phyloP scores from a whole-genome alignment of 2,888 invertebrate genomes.

The Ophion slaviceki region DNA sequence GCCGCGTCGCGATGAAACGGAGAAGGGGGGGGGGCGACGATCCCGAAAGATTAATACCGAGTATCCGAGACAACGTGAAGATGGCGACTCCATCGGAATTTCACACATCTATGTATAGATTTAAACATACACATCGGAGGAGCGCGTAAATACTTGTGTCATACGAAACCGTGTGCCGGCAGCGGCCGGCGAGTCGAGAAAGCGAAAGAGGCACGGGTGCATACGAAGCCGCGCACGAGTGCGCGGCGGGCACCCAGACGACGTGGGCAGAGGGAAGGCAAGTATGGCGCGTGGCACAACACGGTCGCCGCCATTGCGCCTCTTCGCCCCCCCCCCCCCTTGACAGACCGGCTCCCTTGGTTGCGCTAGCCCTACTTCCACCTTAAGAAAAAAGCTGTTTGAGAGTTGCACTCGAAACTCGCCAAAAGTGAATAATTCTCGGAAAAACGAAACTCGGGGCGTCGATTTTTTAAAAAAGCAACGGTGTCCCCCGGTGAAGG shows the following conservation, averaged over 20 bases:
- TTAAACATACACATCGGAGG: not conserved
- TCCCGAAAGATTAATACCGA: constrained; percentile 54
- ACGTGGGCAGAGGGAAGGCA: constrained; percentile 76
- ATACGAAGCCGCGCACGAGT: not conserved
- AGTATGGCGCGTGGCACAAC: constrained; percentile 82
- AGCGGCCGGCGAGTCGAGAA: not conserved
- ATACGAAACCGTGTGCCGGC: not conserved
- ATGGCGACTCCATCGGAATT: constrained; percentile 33
- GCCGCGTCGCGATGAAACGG: not conserved
- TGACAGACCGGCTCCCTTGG: constrained; percentile 17
- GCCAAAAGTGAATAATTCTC: not conserved
- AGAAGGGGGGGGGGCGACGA: not conserved
- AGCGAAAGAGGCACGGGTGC: constrained; percentile 8
- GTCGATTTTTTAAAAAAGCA: not conserved
- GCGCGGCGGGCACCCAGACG: constrained; percentile 65
- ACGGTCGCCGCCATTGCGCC: constrained; percentile 79
- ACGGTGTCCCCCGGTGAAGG: not conserved
- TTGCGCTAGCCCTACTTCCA: constrained; percentile 38
- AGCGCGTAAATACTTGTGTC: not conserved
- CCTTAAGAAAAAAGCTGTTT: constrained; percentile 4
- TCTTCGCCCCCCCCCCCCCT: constrained; percentile 17
- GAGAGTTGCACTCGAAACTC: not conserved
- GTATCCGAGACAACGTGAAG: constrained; percentile 34
- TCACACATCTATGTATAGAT: not conserved
- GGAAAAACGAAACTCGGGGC: not conserved